A percentile compares a stretch with the other conserved stretches of the same genome.
These are phyloP conservation scores for Cyrtorhinus lividipennis DNA, from an alignment of 1,140 invertebrate species.

Conservation along the genomic window DNA sequence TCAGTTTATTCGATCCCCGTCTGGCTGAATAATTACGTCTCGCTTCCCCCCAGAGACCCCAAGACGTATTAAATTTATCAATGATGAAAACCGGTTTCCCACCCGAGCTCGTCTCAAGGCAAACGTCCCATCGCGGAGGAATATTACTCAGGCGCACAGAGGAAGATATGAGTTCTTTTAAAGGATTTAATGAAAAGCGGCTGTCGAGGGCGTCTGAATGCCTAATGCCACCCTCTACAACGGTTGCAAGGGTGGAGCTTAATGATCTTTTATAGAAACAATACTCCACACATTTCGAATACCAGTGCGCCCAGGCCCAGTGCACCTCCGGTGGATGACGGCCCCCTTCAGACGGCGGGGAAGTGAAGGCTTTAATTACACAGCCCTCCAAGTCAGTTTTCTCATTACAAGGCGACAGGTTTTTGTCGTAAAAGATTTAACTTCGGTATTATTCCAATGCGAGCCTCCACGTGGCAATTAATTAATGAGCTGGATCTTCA, in stretches of 20 bases:
- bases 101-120: neutral
- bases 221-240: neutral
- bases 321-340: neutral
- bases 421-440: too few species aligned
- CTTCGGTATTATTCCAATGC: too few species aligned
- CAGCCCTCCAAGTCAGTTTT: neutral
- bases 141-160: neutral
- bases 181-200: conserved; percentile 8
- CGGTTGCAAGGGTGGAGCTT: too few species aligned
- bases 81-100: neutral
- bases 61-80: conserved; percentile 10
- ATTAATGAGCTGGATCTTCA: too few species aligned
- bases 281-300: neutral
- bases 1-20: neutral
- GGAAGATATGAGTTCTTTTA: conserved; percentile 8
- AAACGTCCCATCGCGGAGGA: neutral
- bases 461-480: too few species aligned
- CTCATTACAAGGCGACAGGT: neutral
- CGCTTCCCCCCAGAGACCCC: neutral
- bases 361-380: too few species aligned
- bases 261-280: neutral
- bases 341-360: too few species aligned
- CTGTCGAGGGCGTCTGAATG: neutral
- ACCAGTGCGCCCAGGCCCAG: neutral
- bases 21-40: neutral